phyloP scores from a whole-genome alignment of 2,797 vertebrate species.

The Ptychadena robeensis region DNA sequence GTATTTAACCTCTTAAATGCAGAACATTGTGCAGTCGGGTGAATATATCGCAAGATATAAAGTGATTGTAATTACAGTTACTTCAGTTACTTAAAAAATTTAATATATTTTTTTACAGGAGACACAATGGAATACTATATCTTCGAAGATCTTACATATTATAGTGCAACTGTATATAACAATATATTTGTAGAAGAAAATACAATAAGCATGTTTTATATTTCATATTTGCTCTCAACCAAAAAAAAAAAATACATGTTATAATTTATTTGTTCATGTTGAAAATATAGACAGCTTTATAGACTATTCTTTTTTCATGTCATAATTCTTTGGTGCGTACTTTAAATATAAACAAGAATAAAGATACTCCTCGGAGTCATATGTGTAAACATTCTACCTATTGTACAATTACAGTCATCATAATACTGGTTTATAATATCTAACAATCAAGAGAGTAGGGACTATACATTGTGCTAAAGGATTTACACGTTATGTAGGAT shows the following conservation, averaged over 20 bases:
- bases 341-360: constrained; percentile 40
- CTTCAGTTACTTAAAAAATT: neutral
- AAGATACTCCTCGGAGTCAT: constrained; percentile 24
- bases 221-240: constrained; percentile 14
- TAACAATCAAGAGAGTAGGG: neutral
- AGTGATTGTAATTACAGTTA: neutral
- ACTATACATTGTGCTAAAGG: constrained; percentile 21
- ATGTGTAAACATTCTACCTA: constrained; percentile 41
- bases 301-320: constrained; percentile 19
- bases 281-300: constrained; percentile 47
- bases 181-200: constrained; percentile 36
- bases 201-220: constrained; percentile 54
- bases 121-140: constrained; percentile 12
- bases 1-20: neutral
- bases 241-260: neutral
- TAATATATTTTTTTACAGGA: neutral
- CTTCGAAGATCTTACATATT: constrained; percentile 18
- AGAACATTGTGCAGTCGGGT: neutral
- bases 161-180: constrained; percentile 29
- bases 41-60: neutral
- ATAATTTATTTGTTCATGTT: constrained; percentile 16
- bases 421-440: constrained; percentile 3
- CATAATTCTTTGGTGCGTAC: constrained; percentile 53
- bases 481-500: constrained; percentile 11
- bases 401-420: constrained; percentile 6